Evolutionary conservation across 2,888 invertebrate genomes (phyloP).

Genomic region (Scaeva pyrastri): DNA sequence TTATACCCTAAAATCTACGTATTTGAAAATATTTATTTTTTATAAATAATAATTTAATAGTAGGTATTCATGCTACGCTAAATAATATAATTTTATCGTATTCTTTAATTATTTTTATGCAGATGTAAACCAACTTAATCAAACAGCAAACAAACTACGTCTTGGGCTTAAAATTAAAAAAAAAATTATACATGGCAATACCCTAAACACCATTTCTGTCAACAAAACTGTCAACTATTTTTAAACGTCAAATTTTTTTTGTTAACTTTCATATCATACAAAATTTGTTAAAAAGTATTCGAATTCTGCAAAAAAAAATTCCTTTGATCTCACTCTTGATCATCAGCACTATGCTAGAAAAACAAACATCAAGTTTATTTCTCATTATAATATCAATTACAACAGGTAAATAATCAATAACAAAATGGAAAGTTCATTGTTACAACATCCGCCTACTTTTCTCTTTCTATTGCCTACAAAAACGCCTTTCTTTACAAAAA

Average conservation of each 20-base stretch:
- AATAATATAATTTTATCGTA: too few species aligned
- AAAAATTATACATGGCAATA: constrained; percentile 45
- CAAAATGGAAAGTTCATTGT: constrained; percentile 13
- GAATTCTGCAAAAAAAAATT: constrained; percentile 47
- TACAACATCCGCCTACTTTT: constrained; percentile 69
- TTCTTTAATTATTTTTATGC: too few species aligned
- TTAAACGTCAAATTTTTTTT: constrained; percentile 59
- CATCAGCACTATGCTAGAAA: constrained; percentile 63
- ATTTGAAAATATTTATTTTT: too few species aligned
- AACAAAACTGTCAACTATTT: constrained; percentile 47
- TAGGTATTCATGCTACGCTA: too few species aligned
- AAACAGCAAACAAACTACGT: too few species aligned
- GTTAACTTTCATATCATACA: constrained; percentile 50
- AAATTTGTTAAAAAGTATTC: constrained; percentile 48
- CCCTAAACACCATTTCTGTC: constrained; percentile 24
- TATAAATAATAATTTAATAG: too few species aligned
- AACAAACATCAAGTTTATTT: constrained; percentile 22
- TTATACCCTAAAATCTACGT: too few species aligned
- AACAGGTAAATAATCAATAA: constrained; percentile 43
- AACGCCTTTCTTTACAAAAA: constrained; percentile 56
- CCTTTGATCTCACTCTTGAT: constrained; percentile 39
- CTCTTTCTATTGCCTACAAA: constrained; percentile 37
- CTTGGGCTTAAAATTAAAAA: too few species aligned
- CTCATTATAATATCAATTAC: constrained; percentile 35
- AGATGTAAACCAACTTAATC: too few species aligned